Evolutionary conservation across 1,140 invertebrate genomes (phyloP).

Genomic region (Arion vulgaris): DNA sequence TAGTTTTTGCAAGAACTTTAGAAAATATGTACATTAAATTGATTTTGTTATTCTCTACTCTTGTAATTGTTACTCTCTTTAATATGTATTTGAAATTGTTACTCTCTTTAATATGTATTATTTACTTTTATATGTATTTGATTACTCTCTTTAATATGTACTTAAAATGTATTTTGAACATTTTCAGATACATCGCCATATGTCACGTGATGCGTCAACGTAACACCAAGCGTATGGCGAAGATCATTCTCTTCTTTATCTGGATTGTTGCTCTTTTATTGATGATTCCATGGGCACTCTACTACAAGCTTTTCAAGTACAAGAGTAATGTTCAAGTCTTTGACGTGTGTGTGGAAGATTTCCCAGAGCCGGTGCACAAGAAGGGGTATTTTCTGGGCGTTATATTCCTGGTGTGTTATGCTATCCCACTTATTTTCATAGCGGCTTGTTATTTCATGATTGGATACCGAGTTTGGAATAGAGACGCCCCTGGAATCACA

Average conservation of each 20-base stretch:
- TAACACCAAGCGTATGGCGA: constrained; percentile 87
- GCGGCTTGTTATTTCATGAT: constrained; percentile 93
- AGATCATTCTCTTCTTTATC: constrained; percentile 90
- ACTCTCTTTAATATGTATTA: no score
- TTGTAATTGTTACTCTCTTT: no score
- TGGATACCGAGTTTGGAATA: constrained; percentile 90
- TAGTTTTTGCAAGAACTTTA: no score
- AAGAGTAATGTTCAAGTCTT: constrained; percentile 7
- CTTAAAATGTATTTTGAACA: no score
- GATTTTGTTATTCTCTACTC: no score
- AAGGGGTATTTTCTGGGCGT: constrained; percentile 90
- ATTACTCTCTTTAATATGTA: no score
- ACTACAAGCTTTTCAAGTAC: constrained; percentile 79
- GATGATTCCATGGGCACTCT: constrained; percentile 91
- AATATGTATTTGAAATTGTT: no score
- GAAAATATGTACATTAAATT: no score
- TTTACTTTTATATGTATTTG: no score
- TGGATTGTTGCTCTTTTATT: constrained; percentile 89
- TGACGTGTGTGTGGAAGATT: constrained; percentile 43
- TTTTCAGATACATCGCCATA: constrained; percentile 90
- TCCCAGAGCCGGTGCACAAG: constrained; percentile 77
- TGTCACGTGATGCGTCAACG: constrained; percentile 94
- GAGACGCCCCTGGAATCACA: constrained; percentile 83
- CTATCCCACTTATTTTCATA: constrained; percentile 92
- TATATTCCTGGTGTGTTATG: constrained; percentile 91